These are phyloP conservation scores for Limanda limanda DNA, from an alignment of 2,113 vertebrate species.

Conservation along the genomic window DNA sequence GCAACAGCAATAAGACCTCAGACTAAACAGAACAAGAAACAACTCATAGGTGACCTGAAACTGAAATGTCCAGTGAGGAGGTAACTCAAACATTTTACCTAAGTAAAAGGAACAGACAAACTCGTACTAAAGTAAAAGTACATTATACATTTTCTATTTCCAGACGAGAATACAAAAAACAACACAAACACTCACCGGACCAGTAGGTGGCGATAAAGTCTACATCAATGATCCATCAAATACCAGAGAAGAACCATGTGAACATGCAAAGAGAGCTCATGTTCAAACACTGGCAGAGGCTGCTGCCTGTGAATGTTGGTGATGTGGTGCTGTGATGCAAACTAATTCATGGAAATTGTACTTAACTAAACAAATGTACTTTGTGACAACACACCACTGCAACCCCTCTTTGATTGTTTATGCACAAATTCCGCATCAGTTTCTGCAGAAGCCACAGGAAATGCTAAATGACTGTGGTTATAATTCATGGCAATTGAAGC, in stretches of 20 bases:
- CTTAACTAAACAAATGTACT: too few relatives aligned
- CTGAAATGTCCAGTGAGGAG: too few relatives aligned
- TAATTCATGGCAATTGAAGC: conserved; percentile 7
- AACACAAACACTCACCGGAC: background rate
- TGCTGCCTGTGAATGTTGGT: too few relatives aligned
- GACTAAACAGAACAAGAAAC: background rate
- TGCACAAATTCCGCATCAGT: background rate
- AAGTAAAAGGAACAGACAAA: too few relatives aligned
- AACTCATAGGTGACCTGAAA: background rate
- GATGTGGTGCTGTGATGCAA: too few relatives aligned
- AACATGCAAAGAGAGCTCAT: background rate
- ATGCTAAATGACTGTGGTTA: background rate
- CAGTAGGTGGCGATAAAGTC: background rate
- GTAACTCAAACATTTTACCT: too few relatives aligned
- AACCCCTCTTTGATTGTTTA: too few relatives aligned
- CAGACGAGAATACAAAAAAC: background rate
- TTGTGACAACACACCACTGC: too few relatives aligned
- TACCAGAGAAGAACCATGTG: background rate
- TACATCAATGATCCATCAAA: background rate
- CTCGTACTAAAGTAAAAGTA: too few relatives aligned
- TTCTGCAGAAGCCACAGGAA: background rate
- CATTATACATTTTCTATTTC: background rate
- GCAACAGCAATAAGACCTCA: too few relatives aligned
- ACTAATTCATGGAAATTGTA: too few relatives aligned
- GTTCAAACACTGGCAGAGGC: too few relatives aligned